Evolutionary conservation across 2,888 invertebrate genomes (phyloP).

Genomic region (Scelioninae gen. 1): DNA sequence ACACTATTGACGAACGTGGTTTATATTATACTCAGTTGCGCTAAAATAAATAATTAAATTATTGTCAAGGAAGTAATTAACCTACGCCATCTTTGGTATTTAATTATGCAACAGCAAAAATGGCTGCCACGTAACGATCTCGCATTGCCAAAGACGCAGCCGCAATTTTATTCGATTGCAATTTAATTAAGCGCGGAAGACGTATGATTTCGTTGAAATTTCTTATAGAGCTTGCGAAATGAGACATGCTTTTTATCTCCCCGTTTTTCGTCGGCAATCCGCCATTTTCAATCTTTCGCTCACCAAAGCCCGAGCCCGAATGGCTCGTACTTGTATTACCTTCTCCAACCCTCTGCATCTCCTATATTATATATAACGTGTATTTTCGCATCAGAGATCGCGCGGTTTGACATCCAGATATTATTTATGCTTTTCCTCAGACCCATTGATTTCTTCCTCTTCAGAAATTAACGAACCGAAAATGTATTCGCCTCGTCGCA

Average conservation of each 20-base stretch:
- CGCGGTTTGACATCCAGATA: slow-evolving; percentile 38
- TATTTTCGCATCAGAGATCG: slow-evolving; percentile 37
- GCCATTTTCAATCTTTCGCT: slow-evolving; percentile 57
- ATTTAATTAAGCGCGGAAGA: slow-evolving; percentile 74
- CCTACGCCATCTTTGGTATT: slow-evolving; percentile 30
- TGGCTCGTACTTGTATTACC: slow-evolving; percentile 18
- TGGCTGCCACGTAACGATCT: slow-evolving; percentile 11
- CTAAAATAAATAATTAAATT: slow-evolving; percentile 44
- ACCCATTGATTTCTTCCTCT: slow-evolving; percentile 24
- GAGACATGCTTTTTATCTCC: slow-evolving; percentile 59
- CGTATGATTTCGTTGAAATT: slow-evolving; percentile 67
- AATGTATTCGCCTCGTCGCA: slow-evolving; percentile 10
- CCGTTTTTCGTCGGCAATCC: slow-evolving; percentile 39
- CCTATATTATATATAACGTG: slow-evolving; percentile 34
- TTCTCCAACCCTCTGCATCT: slow-evolving; percentile 9
- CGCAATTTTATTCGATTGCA: slow-evolving; percentile 72
- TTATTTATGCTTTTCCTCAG: slow-evolving; percentile 28
- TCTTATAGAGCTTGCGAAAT: slow-evolving; percentile 59
- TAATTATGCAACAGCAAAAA: slow-evolving; percentile 48
- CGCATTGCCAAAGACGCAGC: slow-evolving; percentile 52
- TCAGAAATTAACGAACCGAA: slow-evolving; percentile 29
- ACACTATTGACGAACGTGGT: slow-evolving; percentile 28
- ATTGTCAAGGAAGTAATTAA: slow-evolving; percentile 48
- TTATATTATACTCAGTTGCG: slow-evolving; percentile 22
- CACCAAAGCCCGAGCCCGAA: slow-evolving; percentile 35